Evolutionary conservation across 2,888 invertebrate genomes (phyloP).

Genomic region (Thereva unica): DNA sequence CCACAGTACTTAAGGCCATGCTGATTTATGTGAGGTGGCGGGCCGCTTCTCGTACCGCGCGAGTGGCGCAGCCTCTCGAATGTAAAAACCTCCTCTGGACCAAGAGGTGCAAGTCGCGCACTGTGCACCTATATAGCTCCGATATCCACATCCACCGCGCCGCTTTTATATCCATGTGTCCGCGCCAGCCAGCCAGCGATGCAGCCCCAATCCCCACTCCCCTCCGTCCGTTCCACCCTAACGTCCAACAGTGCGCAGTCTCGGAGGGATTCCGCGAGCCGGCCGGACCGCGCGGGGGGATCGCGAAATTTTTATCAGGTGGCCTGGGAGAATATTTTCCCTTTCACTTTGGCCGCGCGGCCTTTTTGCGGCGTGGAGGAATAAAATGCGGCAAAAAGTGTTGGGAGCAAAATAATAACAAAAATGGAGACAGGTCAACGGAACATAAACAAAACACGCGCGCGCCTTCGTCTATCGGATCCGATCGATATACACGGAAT

Average conservation of each 20-base stretch:
- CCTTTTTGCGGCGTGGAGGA: slow-evolving; percentile 11
- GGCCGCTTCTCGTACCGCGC: not conserved
- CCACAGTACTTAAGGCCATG: slow-evolving; percentile 45
- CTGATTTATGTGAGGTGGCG: slow-evolving; percentile 35
- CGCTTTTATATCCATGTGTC: not conserved
- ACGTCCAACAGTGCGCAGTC: no score
- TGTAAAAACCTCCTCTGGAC: slow-evolving; percentile 27
- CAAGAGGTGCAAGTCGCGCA: slow-evolving; percentile 17
- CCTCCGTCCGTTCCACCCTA: no score
- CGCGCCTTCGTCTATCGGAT: slow-evolving; percentile 14
- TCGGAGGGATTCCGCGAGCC: no score
- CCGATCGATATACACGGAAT: slow-evolving; percentile 36
- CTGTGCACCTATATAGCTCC: slow-evolving; percentile 5
- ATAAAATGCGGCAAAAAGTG: slow-evolving; percentile 22
- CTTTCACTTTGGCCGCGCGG: slow-evolving; percentile 27
- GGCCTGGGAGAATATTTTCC: slow-evolving; percentile 36
- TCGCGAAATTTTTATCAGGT: slow-evolving; percentile 31
- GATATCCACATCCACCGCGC: not conserved
- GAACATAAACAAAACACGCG: slow-evolving; percentile 39
- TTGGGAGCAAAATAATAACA: slow-evolving; percentile 12
- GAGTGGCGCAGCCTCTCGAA: slow-evolving; percentile 25
- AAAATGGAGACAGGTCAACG: slow-evolving; percentile 32
- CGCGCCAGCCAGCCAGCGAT: slow-evolving; percentile 10
- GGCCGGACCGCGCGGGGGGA: not conserved
- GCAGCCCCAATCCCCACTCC: no score